Base-by-base conservation (phyloP, 2,888 invertebrate species). In the Napeogenes inachia region DNA sequence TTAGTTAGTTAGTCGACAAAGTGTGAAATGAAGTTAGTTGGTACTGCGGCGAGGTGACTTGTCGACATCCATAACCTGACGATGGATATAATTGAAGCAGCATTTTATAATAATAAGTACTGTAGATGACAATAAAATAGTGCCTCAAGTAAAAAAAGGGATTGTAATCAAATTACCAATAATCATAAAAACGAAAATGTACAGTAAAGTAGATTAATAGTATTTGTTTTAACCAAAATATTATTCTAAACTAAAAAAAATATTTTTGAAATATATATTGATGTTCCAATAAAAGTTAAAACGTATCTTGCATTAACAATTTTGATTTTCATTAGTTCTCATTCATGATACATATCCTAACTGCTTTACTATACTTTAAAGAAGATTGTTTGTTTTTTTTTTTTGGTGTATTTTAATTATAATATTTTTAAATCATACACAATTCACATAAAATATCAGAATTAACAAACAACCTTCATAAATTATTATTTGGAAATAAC, bases 41-140 rank as follows among this genome's bases (percentile, higher is more conserved):
- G 59, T 59, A 61, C 68, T 70, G 70, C 71, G 69, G 68, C 69
- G 70, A 68, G 74, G 70, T 70, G 78, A 73, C 73, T 75, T 74
- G 75, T 75, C 74, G 76, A 78, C 81, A 81, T 79, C 84, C 79
- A 76, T 72, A 74, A 70, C 76, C 73, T 70, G 71, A 76, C 78
- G 76, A 75, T 73, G 45, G 69, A 71, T 73, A 72, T 76, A 78
- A 80, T 80, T 82, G 84, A 86, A 75, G 85, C 83, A 84, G 78
- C 79, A 85, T 82, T 73, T 70, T 42, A 56, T n/a, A 21, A 21
- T 21, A 21, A 55, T 45, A 67, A 72, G 70, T 70, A 70, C 67
- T 70, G 68, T 66, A 67, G 71, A 61, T 67, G 68, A 66, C 55
- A 71, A 42, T 42, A 72, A 70, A 65, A 71, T 62, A 68, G 72